phyloP scores from a whole-genome alignment of 2,888 invertebrate genomes.

The Acronicta aceris region DNA sequence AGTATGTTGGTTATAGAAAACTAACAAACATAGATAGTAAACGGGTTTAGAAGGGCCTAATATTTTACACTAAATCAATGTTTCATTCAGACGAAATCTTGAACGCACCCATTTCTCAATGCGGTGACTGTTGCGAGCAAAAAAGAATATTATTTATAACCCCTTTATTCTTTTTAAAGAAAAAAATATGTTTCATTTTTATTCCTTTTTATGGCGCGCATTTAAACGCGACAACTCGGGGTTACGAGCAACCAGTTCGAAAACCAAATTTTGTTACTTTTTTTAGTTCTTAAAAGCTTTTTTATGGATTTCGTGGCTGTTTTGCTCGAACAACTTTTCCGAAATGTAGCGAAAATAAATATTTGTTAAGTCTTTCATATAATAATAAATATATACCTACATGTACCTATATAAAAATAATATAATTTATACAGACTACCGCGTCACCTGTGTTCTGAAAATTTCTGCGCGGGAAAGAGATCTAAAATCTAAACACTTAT shows the following conservation, averaged over 20 bases:
- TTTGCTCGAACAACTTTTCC: slow-evolving; percentile 5
- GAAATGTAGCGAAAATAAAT: not conserved
- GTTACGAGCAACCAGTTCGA: slow-evolving; percentile 68
- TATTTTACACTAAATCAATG: slow-evolving; percentile 49
- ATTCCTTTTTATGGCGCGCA: slow-evolving; percentile 69
- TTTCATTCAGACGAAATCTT: slow-evolving; percentile 56
- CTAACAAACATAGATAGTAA: no score
- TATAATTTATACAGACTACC: slow-evolving; percentile 20
- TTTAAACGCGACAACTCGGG: slow-evolving; percentile 72
- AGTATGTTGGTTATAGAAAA: no score
- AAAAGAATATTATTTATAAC: slow-evolving; percentile 76
- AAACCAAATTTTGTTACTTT: slow-evolving; percentile 57
- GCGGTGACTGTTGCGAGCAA: slow-evolving; percentile 60
- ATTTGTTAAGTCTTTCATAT: not conserved
- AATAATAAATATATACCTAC: not conserved
- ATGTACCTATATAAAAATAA: slow-evolving; percentile 4
- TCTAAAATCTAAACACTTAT: slow-evolving; percentile 71
- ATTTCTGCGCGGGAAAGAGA: slow-evolving; percentile 58
- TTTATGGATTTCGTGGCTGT: slow-evolving; percentile 22
- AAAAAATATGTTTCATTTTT: slow-evolving; percentile 64
- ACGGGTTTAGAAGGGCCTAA: no score
- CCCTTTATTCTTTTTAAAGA: slow-evolving; percentile 69
- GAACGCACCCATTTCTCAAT: slow-evolving; percentile 40
- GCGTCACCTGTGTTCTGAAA: slow-evolving; percentile 32
- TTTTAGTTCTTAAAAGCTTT: slow-evolving; percentile 26